phyloP scores from a whole-genome alignment of 2,888 invertebrate species.

The Callimorpha dominula region DNA sequence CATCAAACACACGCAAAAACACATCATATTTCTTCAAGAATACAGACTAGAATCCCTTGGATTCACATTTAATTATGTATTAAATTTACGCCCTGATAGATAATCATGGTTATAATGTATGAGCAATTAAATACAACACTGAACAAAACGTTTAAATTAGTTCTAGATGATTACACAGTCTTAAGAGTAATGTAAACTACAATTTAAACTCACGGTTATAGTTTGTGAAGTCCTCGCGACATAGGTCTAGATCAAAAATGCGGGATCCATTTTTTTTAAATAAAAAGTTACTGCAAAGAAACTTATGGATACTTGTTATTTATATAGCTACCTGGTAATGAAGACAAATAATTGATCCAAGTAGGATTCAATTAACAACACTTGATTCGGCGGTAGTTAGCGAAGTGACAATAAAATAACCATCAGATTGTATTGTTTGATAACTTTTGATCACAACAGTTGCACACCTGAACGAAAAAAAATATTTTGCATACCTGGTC shows the following conservation, averaged over 20 bases:
- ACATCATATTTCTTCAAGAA: slow-evolving; percentile 15
- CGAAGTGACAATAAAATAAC: too few relatives aligned
- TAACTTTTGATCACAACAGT: too few relatives aligned
- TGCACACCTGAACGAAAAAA: background rate
- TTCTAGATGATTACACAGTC: slow-evolving; percentile 21
- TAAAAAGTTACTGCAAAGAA: background rate
- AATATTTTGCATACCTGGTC: background rate
- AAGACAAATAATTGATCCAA: too few relatives aligned
- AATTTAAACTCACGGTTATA: background rate
- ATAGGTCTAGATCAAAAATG: background rate
- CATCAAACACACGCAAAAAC: slow-evolving; percentile 22
- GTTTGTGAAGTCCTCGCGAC: background rate
- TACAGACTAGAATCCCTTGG: slow-evolving; percentile 30
- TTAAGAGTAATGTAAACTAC: background rate
- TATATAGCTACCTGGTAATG: too few relatives aligned
- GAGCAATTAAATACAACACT: slow-evolving; percentile 61
- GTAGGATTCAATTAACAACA: too few relatives aligned
- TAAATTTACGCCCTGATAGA: slow-evolving; percentile 42
- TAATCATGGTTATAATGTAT: slow-evolving; percentile 39
- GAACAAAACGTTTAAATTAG: slow-evolving; percentile 32
- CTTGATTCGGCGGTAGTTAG: too few relatives aligned
- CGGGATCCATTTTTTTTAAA: background rate
- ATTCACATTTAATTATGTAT: slow-evolving; percentile 20
- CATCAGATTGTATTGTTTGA: too few relatives aligned
- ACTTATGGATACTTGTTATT: too few relatives aligned